phyloP scores from a whole-genome alignment of 1,140 invertebrate genomes.

The Rhynchophorus ferrugineus region DNA sequence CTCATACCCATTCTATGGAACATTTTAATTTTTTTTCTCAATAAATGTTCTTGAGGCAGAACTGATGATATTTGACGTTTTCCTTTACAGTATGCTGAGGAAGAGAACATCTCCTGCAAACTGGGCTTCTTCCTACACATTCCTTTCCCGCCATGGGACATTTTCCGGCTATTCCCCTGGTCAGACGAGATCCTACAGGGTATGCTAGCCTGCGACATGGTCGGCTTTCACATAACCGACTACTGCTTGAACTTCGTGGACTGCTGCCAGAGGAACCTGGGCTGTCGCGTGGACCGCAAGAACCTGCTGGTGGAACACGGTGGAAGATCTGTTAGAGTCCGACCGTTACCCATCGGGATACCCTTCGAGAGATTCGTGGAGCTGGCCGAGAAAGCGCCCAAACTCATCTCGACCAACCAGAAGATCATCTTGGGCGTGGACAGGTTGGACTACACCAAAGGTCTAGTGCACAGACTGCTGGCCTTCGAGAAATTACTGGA shows the following conservation, averaged over 20 bases:
- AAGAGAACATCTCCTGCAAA: constrained; percentile 68
- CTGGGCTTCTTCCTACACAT: constrained; percentile 88
- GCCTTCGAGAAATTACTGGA: constrained; percentile 78
- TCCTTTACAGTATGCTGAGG: constrained; percentile 57
- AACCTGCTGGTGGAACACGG: constrained; percentile 81
- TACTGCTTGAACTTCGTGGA: constrained; percentile 90
- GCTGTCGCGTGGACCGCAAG: constrained; percentile 80
- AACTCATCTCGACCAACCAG: constrained; percentile 59
- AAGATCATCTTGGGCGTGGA: constrained; percentile 82
- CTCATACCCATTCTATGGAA: too few relatives aligned
- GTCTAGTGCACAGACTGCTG: constrained; percentile 73
- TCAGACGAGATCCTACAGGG: constrained; percentile 87
- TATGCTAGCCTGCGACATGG: constrained; percentile 82
- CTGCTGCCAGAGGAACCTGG: constrained; percentile 78
- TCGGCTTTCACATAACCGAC: constrained; percentile 86
- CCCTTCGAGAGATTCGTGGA: constrained; percentile 81
- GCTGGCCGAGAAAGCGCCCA: constrained; percentile 68
- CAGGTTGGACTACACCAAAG: constrained; percentile 86
- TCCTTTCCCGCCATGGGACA: constrained; percentile 88
- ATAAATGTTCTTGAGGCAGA: too few relatives aligned
- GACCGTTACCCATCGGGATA: constrained; percentile 79
- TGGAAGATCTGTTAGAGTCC: constrained; percentile 71
- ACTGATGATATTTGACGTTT: too few relatives aligned
- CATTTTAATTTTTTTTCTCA: too few relatives aligned
- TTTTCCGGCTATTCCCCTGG: constrained; percentile 83